Conservation (phyloP, 2,888 invertebrate genomes). For the Spicauda simplicius region DNA sequence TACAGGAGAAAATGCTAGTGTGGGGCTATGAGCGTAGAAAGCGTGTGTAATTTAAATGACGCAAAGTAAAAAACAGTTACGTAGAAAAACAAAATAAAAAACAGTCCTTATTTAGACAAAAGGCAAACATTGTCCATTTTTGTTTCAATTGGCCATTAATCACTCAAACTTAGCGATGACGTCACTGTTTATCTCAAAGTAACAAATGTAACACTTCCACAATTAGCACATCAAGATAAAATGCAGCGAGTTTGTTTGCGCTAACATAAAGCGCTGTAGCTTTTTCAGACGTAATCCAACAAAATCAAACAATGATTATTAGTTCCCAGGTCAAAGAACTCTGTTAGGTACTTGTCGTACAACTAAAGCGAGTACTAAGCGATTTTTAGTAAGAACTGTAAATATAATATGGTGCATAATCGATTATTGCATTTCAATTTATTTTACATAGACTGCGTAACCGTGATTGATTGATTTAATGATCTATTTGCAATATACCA, state of each 20-base stretch:
- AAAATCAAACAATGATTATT: constrained; percentile 41
- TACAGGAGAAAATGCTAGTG: too few relatives aligned
- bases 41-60: too few relatives aligned
- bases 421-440: too few relatives aligned
- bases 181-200: constrained; percentile 38
- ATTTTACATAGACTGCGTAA: too few relatives aligned
- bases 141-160: background rate
- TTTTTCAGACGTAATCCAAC: constrained; percentile 42
- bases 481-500: too few relatives aligned
- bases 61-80: too few relatives aligned
- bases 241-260: constrained; percentile 42
- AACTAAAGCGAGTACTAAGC: background rate
- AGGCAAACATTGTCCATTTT: background rate
- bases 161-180: constrained; percentile 32
- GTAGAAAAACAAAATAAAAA: too few relatives aligned
- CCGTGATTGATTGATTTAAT: too few relatives aligned
- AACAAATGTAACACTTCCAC: constrained; percentile 46
- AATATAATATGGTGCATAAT: too few relatives aligned
- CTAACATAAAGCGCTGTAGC: constrained; percentile 43
- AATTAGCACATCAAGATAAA: constrained; percentile 45
- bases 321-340: constrained; percentile 40
- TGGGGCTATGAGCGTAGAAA: too few relatives aligned
- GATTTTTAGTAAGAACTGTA: background rate
- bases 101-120: background rate
- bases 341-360: constrained; percentile 8